Conservation (phyloP, 1,140 invertebrate species). For the Ridgeia piscesae region DNA sequence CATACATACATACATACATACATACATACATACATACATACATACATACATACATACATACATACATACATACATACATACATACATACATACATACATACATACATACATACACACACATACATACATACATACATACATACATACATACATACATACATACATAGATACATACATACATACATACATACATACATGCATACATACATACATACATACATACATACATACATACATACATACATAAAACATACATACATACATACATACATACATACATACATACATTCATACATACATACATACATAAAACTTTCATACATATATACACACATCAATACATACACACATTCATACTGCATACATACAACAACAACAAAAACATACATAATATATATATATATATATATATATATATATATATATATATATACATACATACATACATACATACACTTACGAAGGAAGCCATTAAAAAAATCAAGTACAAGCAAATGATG, state of each 20-base stretch:
- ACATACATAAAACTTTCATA: not conserved
- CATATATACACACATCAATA: not conserved
- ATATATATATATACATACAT: no score
- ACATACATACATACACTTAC: no score
- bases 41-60: not conserved
- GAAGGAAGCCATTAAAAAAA: no score
- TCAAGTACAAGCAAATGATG: no score
- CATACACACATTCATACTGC: not conserved
- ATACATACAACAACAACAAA: no score
- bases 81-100: not conserved
- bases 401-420: no score
- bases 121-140: not conserved
- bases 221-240: not conserved
- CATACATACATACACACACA: not conserved
- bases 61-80: not conserved
- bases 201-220: not conserved
- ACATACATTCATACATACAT: not conserved
- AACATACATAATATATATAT: no score
- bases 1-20: not conserved
- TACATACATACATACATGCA: not conserved
- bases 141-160: not conserved
- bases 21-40: not conserved
- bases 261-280: not conserved
- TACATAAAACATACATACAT: not conserved
- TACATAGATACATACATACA: not conserved